A percentile compares a stretch with the other conserved stretches of the same genome.
Conservation (phyloP, 2,888 invertebrate species). For the Meloe dianella region DNA sequence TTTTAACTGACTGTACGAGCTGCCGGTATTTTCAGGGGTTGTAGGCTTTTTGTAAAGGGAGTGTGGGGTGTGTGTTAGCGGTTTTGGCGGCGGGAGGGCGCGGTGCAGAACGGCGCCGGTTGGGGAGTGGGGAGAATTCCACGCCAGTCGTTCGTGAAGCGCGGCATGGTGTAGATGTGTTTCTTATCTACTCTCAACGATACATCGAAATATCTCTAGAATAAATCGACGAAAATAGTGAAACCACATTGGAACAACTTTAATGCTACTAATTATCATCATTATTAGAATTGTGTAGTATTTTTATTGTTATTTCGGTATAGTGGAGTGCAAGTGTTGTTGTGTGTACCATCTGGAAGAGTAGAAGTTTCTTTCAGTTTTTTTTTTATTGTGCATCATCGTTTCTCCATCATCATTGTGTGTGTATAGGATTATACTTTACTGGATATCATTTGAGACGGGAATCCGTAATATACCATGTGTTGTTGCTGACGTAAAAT, state of each 20-base stretch:
- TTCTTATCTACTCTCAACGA: slow-evolving; percentile 2
- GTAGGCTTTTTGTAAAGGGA: slow-evolving; percentile 57
- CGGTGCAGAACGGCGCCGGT: slow-evolving; percentile 38
- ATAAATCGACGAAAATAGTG: not conserved
- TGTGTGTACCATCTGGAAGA: too few relatives aligned
- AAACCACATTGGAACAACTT: slow-evolving; percentile 2
- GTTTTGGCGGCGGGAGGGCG: slow-evolving; percentile 48
- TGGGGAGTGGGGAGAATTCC: slow-evolving; percentile 39
- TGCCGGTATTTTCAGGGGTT: slow-evolving; percentile 58
- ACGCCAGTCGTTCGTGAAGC: slow-evolving; percentile 54
- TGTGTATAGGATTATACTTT: not conserved
- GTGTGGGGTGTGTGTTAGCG: slow-evolving; percentile 59
- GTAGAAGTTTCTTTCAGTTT: too few relatives aligned
- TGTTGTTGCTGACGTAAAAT: slow-evolving; percentile 65
- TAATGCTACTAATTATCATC: too few relatives aligned
- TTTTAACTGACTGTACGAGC: slow-evolving; percentile 44
- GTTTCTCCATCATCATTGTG: not conserved
- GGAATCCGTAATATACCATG: slow-evolving; percentile 45
- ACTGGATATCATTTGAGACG: not conserved
- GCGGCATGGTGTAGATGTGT: slow-evolving; percentile 44
- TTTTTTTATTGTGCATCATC: not conserved
- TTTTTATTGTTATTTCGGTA: slow-evolving; percentile 11
- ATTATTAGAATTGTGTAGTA: slow-evolving; percentile 11
- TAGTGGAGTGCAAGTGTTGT: too few relatives aligned
- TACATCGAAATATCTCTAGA: slow-evolving; percentile 7